Evolutionary conservation across 2,888 invertebrate species (phyloP), one percentile per base, ranked within the genome.

Genomic region (Hybos culiciformis): DNA sequence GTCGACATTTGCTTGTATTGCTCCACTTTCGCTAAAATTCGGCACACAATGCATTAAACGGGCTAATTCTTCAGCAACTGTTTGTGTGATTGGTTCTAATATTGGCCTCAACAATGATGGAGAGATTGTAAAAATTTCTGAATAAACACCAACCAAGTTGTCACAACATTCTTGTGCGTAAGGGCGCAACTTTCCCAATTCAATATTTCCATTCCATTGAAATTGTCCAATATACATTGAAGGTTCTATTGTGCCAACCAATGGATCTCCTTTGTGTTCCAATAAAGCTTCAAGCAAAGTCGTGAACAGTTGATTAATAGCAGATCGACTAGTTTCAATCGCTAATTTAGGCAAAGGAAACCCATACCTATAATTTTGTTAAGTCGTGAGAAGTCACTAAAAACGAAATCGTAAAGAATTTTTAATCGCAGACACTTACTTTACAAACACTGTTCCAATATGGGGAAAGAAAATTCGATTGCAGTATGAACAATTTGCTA

Each of bases 201-300:
- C 72, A 39, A 78, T 73, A 53, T 83, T 81, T 1, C 78, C 77
- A 54, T 83, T 81, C 79, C 91, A 87, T 58, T 84, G 84, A 59
- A 91, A 86, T 45, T 81, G 73, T 0, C 91, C 92, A 58, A 87
- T 73, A 65, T 93, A 93, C 92, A 96, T 93, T 48, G 88, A 90
- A 6, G 88, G 90, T 65, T 96, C 94, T 49, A 96, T 91, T 6
- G 86, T 87, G n/a, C 92, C 93, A 19, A 94, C 90, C 11, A 96
- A 71, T 0, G 93, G 93, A 68, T 93, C 92, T 36, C 88, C 84
- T 59, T 92, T 92, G 57, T 86, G 83, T 62, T 94, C 93, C 39
- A 87, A 70, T 59, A 86, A 87, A 3, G 80, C 80, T 55, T 88
- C 86, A 12, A 86, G 72, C 44, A 88, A 53, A 44, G 62, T 67